Evolutionary conservation across 2,888 invertebrate genomes (phyloP), one percentile per base, ranked within the genome.

Genomic region (Chrysolina haemoptera): DNA sequence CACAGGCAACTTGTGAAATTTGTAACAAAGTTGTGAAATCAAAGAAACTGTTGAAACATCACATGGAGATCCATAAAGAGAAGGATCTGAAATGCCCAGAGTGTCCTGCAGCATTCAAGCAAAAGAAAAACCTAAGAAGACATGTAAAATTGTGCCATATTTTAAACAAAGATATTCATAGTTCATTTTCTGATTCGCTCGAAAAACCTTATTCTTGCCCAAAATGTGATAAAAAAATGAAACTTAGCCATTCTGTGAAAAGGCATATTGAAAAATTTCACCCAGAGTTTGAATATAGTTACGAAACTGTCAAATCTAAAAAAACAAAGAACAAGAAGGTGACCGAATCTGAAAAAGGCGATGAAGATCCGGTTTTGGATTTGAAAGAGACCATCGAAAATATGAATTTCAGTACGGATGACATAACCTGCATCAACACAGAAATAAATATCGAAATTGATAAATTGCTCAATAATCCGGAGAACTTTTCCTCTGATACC

Each of bases 211-310:
- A 77, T 66, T 71, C 80, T 11, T 88, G 88, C 78, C 84, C 85
- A 6, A 79, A 85, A 62, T 88, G 88, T 73, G 75, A 82, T 10
- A 84, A 82, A 50, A 81, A 82, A 43, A 82, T 88, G 65, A 88
- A 88, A 80, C 76, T 86, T 43, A 82, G 82, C 48, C 84, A 84
- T 76, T 88, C 87, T 8, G 74, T 88, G 22, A 76, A 81, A 63
- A 80, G 87, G 22, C 88, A 88, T 79, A 78, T 88, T 18, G 82
- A 81, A 62, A 81, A 76, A 48, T 79, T 78, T 18, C 88, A 88
- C 79, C 80, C 84, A 2, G 73, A 72, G 10, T 67, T 66, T 55
- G 55, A 70, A 16, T 18, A 62, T 6, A 20, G 70, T 50, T 55
- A 27, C 12, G 75, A 75, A 14, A 40, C 20, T 9, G 40, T 71